phyloP scores from a whole-genome alignment of 1,140 invertebrate genomes.

The Cyrtorhinus lividipennis region DNA sequence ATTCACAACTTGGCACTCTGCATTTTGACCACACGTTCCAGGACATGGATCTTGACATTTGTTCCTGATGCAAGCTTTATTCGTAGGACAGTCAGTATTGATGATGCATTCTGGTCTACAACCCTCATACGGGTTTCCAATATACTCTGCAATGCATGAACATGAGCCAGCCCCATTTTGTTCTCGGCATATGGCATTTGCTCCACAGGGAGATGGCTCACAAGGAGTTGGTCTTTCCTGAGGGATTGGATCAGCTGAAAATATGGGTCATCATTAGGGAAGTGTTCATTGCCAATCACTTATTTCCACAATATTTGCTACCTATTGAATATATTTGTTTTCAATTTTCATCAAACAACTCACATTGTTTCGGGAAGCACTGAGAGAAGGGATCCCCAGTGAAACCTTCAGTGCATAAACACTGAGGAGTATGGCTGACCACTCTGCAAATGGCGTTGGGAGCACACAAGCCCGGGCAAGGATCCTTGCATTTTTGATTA shows the following conservation, averaged over 20 bases:
- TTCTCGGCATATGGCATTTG: constrained; percentile 53
- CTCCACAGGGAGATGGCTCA: constrained; percentile 51
- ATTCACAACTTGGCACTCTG: constrained; percentile 56
- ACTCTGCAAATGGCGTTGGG: constrained; percentile 47
- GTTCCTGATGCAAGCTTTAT: constrained; percentile 54
- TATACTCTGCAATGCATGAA: constrained; percentile 48
- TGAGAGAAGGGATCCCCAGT: constrained; percentile 57
- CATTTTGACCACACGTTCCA: constrained; percentile 57
- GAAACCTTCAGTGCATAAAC: constrained; percentile 48
- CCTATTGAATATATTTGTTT: neutral
- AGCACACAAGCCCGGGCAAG: constrained; percentile 42
- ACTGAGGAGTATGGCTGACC: constrained; percentile 46
- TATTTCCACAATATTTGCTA: neutral
- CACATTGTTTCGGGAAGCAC: constrained; percentile 42
- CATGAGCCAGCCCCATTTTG: constrained; percentile 47
- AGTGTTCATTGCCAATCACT: neutral
- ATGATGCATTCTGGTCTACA: constrained; percentile 57
- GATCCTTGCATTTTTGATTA: constrained; percentile 39
- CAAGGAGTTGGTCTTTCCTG: constrained; percentile 39
- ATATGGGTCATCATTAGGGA: neutral
- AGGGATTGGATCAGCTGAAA: constrained; percentile 24
- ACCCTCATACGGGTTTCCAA: constrained; percentile 55
- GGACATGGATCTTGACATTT: constrained; percentile 62
- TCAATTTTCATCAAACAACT: constrained; percentile 25
- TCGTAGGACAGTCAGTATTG: constrained; percentile 53